phyloP scores from a whole-genome alignment of 2,888 invertebrate species.

The Gasteruption jaculator region DNA sequence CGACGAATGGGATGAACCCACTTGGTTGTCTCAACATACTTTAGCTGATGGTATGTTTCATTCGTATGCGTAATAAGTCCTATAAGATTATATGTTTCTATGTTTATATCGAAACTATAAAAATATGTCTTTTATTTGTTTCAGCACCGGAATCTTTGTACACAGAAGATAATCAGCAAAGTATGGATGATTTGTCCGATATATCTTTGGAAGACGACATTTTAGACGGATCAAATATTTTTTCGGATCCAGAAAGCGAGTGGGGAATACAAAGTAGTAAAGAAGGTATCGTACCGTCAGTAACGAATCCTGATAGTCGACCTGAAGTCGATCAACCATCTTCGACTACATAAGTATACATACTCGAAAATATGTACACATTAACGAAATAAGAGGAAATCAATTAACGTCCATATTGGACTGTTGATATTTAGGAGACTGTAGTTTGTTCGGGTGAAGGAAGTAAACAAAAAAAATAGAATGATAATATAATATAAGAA shows the following conservation, averaged over 20 bases:
- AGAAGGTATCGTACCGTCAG: conserved; percentile 28
- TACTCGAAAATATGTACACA: too few species aligned
- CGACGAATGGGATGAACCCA: conserved; percentile 60
- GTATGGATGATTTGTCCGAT: conserved; percentile 51
- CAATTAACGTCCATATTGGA: too few species aligned
- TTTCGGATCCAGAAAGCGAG: conserved; percentile 71
- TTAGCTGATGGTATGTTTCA: conserved; percentile 33
- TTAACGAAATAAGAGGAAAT: too few species aligned
- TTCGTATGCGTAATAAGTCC: background rate
- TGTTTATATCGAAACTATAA: background rate
- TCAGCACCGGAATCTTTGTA: conserved; percentile 34
- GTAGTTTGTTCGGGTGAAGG: too few species aligned
- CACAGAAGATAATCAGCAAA: conserved; percentile 34
- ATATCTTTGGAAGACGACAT: conserved; percentile 57
- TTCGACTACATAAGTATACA: conserved; percentile 6
- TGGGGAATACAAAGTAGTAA: conserved; percentile 53
- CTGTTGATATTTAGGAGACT: too few species aligned
- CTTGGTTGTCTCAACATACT: conserved; percentile 40
- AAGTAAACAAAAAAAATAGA: too few species aligned
- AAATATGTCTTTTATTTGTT: conserved; percentile 8
- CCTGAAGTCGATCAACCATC: conserved; percentile 59
- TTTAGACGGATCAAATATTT: conserved; percentile 56
- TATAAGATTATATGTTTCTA: background rate
- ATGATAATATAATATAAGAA: too few species aligned
- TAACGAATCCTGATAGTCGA: conserved; percentile 50